Base-by-base conservation (phyloP, 2,888 invertebrate species). In the Andrena marginata region DNA sequence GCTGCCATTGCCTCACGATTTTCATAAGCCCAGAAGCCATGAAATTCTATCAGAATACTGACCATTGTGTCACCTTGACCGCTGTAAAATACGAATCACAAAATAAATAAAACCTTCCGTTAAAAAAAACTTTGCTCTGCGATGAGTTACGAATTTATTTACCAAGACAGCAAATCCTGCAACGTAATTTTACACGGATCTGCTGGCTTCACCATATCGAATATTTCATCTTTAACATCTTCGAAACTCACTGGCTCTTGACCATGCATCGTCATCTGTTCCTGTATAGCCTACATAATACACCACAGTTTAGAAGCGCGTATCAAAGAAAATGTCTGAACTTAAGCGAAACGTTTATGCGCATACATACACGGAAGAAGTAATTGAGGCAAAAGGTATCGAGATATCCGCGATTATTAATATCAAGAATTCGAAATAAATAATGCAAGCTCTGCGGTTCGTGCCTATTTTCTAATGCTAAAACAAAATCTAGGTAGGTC, bases 21-120 rank as follows among this genome's bases (percentile, higher is more conserved):
- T 95, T 99, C 99, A 92, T 99, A 98, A 0, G 97, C 97, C 98
- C 98, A 98, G 95, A 99, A 99, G 68, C 99, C 98, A 94, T 99
- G 98, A 90, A 99, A 96, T 94, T 99, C 99, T 87, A 98, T 97
- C 77, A 99, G 95, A 93, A 99, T 98, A 91, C 98, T 98, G 54
- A 99, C 96, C 80, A 99, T 97, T 0, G 98, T 98, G 91, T 98
- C 98, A 0, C 98, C 99, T 94, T 98, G 98, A 0, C 98, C 98
- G 94, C 98, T 97, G 89, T 91, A 95, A 92, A 83, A 74, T 31
- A 84, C 59, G 8, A 77, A 35, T 70, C 54, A 65, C 6, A 62
- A 2, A 49, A 8, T 56, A 63, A 1, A 63, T 59, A 23, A 62
- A 31, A 10, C n/a, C 1, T 16, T 35, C 48, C 8, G 2, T 31